Evolutionary conservation across 2,888 invertebrate genomes (phyloP).

Genomic region (Lacanobia wlatinum): DNA sequence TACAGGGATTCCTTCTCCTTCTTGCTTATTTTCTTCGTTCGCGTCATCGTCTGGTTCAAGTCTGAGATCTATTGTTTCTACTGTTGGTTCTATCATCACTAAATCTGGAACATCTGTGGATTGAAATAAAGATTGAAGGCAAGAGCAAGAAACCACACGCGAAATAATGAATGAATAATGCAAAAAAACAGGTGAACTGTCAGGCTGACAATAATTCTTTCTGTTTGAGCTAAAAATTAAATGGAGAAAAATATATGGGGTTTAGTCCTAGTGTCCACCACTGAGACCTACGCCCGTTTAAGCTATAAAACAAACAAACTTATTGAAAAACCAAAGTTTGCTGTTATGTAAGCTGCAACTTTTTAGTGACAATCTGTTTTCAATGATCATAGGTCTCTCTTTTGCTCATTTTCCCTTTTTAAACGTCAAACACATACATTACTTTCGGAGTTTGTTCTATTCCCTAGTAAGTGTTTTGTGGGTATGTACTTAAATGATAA

Average conservation of each 20-base stretch:
- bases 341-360: no score
- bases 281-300: not conserved
- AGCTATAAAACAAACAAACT: not conserved
- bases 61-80: constrained; percentile 81
- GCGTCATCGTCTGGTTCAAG: constrained; percentile 75
- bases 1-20: not conserved
- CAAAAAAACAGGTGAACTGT: not conserved
- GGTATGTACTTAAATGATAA: not conserved
- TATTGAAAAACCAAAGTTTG: not conserved
- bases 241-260: not conserved
- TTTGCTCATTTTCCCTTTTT: not conserved
- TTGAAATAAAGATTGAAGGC: not conserved
- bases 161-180: not conserved
- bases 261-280: not conserved
- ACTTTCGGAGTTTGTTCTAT: not conserved
- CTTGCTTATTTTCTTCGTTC: constrained; percentile 24
- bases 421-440: not conserved
- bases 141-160: not conserved
- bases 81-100: constrained; percentile 74
- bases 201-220: not conserved
- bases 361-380: not conserved
- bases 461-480: not conserved
- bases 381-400: not conserved
- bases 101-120: constrained; percentile 48
- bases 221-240: not conserved